Evolutionary conservation across 1,140 invertebrate species (phyloP), one percentile per base, ranked within the genome.

Genomic region (Achroia grisella): DNA sequence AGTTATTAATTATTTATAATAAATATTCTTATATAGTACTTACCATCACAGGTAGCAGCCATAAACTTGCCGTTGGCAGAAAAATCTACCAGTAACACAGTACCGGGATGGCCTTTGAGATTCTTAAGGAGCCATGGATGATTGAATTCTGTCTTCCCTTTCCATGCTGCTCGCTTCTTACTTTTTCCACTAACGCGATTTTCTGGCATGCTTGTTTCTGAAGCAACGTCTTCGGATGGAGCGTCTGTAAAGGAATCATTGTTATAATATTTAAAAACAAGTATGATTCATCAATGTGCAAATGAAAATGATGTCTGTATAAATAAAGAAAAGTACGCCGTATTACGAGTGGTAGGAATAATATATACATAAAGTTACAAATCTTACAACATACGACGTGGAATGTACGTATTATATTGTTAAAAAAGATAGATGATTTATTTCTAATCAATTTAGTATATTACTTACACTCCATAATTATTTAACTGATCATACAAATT

Each of bases 31-130:
- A 23, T 23, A 23, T 23, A 23, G 17, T 23, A 88, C 89, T 86
- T 90, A 96, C 94, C 95, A 89, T 94, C 92, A 51, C 91, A 91
- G 71, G 92, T 93, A 35, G 93, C 92, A 33, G 92, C 92, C 48
- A 97, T 86, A 63, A 91, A 95, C 86, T 96, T 96, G 37, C 92
- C 93, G 81, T 95, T 95, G 8, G 89, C 88, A 36, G 94, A 94
- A 65, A 95, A 93, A 69, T 93, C 91, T 66, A 96, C 89, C 39
- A 93, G 90, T 0, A 92, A 74, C 12, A 97, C 90, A 0, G 81
- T 76, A 0, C 89, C 90, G 2, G 90, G 92, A 63, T 97, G 95
- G 9, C 93, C 94, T 73, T 95, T 96, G 29, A 97, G 82, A 9
- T 91, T 90, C 15, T 91, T 89, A 0, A 92, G 70, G 37, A 95